Evolutionary conservation across 2,888 invertebrate species (phyloP).

Genomic region (Chromoteleia sp.): DNA sequence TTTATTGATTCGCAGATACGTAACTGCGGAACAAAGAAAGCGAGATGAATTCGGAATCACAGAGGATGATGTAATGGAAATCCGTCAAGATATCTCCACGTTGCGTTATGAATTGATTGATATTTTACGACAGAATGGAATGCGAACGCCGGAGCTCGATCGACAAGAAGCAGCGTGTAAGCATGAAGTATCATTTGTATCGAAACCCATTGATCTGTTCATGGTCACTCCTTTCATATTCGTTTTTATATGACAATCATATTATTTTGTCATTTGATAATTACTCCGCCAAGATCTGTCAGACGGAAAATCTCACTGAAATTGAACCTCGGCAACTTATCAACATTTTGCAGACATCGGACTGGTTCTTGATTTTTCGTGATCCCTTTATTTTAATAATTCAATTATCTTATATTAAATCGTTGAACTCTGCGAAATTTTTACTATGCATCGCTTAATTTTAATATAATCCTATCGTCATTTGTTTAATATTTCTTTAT

Average conservation of each 20-base stretch:
- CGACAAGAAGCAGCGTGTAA: slow-evolving; percentile 88
- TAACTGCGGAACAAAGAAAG: slow-evolving; percentile 94
- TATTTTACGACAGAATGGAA: slow-evolving; percentile 95
- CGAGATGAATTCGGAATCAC: slow-evolving; percentile 96
- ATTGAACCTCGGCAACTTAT: too few relatives aligned
- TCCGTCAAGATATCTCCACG: slow-evolving; percentile 98
- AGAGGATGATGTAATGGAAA: slow-evolving; percentile 99
- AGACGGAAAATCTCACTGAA: too few relatives aligned
- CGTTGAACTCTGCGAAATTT: too few relatives aligned
- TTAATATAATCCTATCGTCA: too few relatives aligned
- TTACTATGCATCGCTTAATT: too few relatives aligned
- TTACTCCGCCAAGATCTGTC: too few relatives aligned
- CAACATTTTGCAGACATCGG: too few relatives aligned
- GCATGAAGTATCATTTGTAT: slow-evolving; percentile 47
- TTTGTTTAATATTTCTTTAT: too few relatives aligned
- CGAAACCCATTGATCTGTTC: slow-evolving; percentile 14
- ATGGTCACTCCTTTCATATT: slow-evolving; percentile 4
- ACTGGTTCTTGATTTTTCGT: too few relatives aligned
- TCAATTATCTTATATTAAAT: too few relatives aligned
- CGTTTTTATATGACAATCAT: neutral
- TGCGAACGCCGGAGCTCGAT: slow-evolving; percentile 91
- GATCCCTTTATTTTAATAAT: too few relatives aligned
- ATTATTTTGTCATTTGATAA: neutral
- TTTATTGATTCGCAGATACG: slow-evolving; percentile 94
- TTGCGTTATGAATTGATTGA: slow-evolving; percentile 96